Evolutionary conservation across 2,113 vertebrate species (phyloP), one percentile per base, ranked within the genome.

Genomic region (Alouatta palliata): DNA sequence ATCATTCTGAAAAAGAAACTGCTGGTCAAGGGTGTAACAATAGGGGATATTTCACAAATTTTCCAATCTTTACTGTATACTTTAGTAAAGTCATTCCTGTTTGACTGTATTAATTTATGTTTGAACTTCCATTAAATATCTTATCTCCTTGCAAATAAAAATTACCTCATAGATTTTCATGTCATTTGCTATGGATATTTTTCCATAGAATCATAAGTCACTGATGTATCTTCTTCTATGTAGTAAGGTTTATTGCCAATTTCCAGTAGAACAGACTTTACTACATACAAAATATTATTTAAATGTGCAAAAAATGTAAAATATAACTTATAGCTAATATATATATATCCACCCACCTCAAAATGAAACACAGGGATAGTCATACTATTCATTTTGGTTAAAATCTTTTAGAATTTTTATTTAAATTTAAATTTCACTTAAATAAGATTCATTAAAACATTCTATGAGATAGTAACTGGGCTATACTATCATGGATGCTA

Each of bases 21-120:
- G 43, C 27, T 64, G 17, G 54, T 89, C n/a, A 85, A 43, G 90
- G 61, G 71, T 79, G 3, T 25, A 93, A 71, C 6, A 87, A 56
- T 19, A 37, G 54, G 21, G 21, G 37, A 37, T 71, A 80, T 64
- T 84, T 84, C 43, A 84, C 79, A 79, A 45, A 45, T 45, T 91
- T 93, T 54, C 17, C 35, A 68, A 11, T 47, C 75, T 68, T 91
- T 87, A 94, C 43, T 70, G 23, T 84, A 45, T 14, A 80, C 14
- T 87, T 91, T 56, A 40, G 56, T 68, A 58, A 88, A 83, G 32
- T 68, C 12, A 49, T 68, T 87, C 4, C 54, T 76, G 37, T 87
- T 71, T 92, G 76, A 96, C 47, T 85, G 3, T 58, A 49, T 90
- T 54, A 94, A 25, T 75, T 95, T 87, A 43, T 75, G 20, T 58